Conservation (phyloP, 2,113 vertebrate genomes). For the Petrocephalus microphthalmus region DNA sequence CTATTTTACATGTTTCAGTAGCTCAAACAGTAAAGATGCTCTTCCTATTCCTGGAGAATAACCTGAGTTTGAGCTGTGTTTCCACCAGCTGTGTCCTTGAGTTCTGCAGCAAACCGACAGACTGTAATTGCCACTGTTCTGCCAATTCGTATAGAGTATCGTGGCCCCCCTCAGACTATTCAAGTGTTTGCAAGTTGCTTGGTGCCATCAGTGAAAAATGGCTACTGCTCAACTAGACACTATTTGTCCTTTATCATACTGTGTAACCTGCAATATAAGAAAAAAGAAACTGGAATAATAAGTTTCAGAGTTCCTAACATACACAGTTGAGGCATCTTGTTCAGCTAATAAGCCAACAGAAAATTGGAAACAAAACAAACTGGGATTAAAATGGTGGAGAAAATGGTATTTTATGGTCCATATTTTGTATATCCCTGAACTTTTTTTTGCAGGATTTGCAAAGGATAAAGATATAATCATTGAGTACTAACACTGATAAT, state of each 20-base stretch:
- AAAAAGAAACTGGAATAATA: background rate
- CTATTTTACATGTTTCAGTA: background rate
- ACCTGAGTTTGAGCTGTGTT: background rate
- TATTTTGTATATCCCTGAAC: background rate
- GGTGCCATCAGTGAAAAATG: background rate
- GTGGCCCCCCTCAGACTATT: background rate
- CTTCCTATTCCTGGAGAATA: background rate
- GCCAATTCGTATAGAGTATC: background rate
- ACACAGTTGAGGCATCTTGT: background rate
- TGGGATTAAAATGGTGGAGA: background rate
- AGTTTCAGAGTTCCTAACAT: background rate
- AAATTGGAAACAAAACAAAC: background rate
- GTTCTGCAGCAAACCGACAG: background rate
- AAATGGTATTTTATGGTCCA: background rate
- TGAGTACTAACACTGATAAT: background rate
- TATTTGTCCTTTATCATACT: background rate
- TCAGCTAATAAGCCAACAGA: background rate
- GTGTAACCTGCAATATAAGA: background rate
- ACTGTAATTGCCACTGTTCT: constrained; percentile 3
- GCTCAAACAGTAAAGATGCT: background rate
- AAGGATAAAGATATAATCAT: background rate
- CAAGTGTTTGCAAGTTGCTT: background rate
- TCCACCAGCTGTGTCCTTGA: background rate
- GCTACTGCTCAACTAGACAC: background rate
- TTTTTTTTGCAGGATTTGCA: background rate